Base-by-base conservation (phyloP, 2,797 vertebrate genomes). In the Labeo calbasu region DNA sequence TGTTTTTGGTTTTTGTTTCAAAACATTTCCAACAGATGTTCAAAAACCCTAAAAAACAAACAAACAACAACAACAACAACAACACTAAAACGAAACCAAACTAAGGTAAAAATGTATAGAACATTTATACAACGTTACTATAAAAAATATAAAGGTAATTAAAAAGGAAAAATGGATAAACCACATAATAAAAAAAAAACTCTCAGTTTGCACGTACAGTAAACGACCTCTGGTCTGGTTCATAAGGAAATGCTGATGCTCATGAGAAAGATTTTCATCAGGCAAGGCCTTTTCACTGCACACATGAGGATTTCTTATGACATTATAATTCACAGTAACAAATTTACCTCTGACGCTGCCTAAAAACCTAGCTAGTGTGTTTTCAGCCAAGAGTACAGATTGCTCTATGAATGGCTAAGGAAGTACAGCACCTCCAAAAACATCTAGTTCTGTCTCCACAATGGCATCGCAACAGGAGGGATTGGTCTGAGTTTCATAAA, bases 401-500 rank as follows among this genome's bases (percentile, higher is more conserved):
- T 77, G 61, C 23, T 77, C 32, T 25, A 68, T 77, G 72, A 68
- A 77, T 68, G 32, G 13, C 25, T 46, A 32, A 72, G 59, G 6
- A 59, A 70, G 70, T 13, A 71, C 53, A 78, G 63, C 32, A 48
- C 21, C 40, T 68, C 43, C 28, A 40, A 73, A 83, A 57, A 57
- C 69, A n/a, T 53, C 36, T 79, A 57, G 19, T 40, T 68, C 77
- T 10, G 10, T 46, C 55, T 46, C 28, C 48, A 15, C 68, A 55
- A n/a, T 61, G 14, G 25, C 14, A n/a, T 82, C 65, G 40, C 78
- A 83, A 86, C 32, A 28, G 63, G 21, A 80, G 68, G 77, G 53
- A 84, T 19, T 28, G 25, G 43, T 66, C 78, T 71, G 12, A 2
- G 79, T 65, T 59, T 69, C 79, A 87, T 87, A 84, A 87, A 89